A percentile compares a stretch with the other conserved stretches of the same genome.
These are phyloP conservation scores for Cetoscarus ocellatus DNA, from an alignment of 2,797 vertebrate genomes.

Conservation along the genomic window DNA sequence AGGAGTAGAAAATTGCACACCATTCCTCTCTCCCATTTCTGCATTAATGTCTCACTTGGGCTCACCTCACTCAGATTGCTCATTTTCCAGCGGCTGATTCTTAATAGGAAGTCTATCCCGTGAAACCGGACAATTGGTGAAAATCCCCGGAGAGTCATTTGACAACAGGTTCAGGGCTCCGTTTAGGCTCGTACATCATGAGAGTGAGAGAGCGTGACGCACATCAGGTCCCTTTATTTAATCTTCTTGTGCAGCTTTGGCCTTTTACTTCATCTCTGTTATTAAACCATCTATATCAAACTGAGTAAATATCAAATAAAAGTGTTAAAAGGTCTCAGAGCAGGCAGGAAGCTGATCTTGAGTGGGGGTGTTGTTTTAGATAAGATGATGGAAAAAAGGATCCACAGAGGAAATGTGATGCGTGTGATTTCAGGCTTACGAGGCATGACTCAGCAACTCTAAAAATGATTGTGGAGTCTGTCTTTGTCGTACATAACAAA, in stretches of 20 bases:
- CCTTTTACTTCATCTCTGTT: conserved; percentile 8
- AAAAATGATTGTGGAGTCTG: too few relatives aligned
- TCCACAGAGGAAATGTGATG: background rate
- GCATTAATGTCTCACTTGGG: conserved; percentile 75
- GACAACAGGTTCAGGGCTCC: conserved; percentile 34
- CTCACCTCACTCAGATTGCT: conserved; percentile 70
- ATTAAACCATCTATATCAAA: conserved; percentile 23
- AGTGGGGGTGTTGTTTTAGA: background rate
- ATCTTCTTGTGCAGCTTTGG: background rate
- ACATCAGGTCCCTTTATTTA: conserved; percentile 10
- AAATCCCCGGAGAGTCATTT: conserved; percentile 54
- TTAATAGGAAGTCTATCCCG: conserved; percentile 72
- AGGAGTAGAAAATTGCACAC: conserved; percentile 66
- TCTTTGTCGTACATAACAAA: too few relatives aligned
- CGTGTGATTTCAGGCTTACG: background rate
- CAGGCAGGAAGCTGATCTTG: background rate
- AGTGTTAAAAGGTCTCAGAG: background rate
- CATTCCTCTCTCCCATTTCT: conserved; percentile 60
- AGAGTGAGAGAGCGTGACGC: conserved; percentile 32
- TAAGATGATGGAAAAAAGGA: background rate
- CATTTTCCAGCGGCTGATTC: conserved; percentile 81
- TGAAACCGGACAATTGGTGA: conserved; percentile 65
- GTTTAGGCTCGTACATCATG: conserved; percentile 36
- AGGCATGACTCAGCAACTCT: background rate
- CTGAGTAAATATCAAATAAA: background rate